Base-by-base conservation (phyloP, 2,113 vertebrate species). In the Trinectes maculatus region DNA sequence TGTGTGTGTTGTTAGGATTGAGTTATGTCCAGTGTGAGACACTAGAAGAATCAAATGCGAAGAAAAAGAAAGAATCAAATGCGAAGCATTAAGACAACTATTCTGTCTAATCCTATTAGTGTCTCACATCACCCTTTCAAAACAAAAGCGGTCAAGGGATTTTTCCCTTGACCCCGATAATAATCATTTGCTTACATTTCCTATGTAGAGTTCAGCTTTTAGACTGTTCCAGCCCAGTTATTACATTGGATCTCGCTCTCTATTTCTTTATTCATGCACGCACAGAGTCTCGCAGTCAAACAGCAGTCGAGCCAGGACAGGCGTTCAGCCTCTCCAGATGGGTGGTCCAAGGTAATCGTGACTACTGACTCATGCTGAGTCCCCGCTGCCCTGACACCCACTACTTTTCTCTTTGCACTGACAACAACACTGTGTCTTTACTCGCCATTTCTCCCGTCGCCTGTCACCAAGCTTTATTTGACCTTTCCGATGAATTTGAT, bases 81-180 rank as follows among this genome's bases (percentile, higher is more conserved):
- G 64, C 76, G 71, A 84, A 65, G 71, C 65, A 83, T 80, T 84
- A 76, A 70, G 81, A 73, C 51, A 68, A 37, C 33, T 25, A 22
- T 56, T 77, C 42, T 74, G 66, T 73, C 77, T 91, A 91, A 92
- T 90, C 88, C 86, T 87, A 88, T 91, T 90, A 92, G 63, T 52
- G 44, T 64, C 37, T 72, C 22, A 21, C 52, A 86, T 63, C 52
- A 61, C 55, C 53, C 66, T 77, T 54, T 44, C 42, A 42, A 66
- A 90, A 89, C 81, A 87, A 80, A 80, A 49, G 29, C 29, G 19
- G 70, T 76, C 55, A 46, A 24, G 57, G 62, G 16, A 70, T 12
- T 34, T 52, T 52, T 16, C 22, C 0, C 46, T 56, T n/a, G n/a
- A n/a, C n/a, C n/a, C n/a, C n/a, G n/a, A n/a, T n/a, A n/a, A n/a